These are phyloP conservation scores for Apostichopus japonicus DNA, from an alignment of 35 echinoderm and acorn worm species.

Conservation along the genomic window DNA sequence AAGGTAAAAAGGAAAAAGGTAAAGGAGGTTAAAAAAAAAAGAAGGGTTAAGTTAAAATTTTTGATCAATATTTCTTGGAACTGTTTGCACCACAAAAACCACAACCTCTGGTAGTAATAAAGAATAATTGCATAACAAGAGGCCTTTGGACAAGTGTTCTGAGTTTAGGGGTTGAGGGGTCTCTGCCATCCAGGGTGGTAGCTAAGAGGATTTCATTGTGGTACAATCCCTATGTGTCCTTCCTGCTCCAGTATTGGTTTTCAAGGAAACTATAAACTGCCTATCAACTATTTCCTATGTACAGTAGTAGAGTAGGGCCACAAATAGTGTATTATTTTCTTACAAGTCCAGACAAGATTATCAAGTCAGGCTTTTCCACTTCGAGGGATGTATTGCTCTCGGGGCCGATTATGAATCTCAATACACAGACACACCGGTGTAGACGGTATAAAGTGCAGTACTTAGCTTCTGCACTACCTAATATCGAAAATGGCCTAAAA, in stretches of 20 bases:
- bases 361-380: too few species aligned
- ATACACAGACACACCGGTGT: too few species aligned
- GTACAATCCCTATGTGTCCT: not conserved
- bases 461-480: too few species aligned
- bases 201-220: not conserved
- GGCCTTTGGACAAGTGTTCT: slow-evolving; percentile 3
- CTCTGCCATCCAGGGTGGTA: slow-evolving; percentile 13
- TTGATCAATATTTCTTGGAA: slow-evolving; percentile 23
- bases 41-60: not conserved
- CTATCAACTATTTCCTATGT: not conserved
- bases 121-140: slow-evolving; percentile 30
- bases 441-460: too few species aligned
- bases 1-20: not conserved
- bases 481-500: too few species aligned
- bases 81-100: slow-evolving; percentile 26
- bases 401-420: too few species aligned
- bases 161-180: not conserved
- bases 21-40: not conserved
- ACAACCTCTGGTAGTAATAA: not conserved
- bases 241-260: not conserved
- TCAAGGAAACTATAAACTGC: not conserved
- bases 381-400: too few species aligned
- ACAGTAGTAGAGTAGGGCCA: not conserved
- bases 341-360: too few species aligned
- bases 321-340: too few species aligned